Conservation (phyloP, 2,888 invertebrate genomes). For the Plebejus melissa region DNA sequence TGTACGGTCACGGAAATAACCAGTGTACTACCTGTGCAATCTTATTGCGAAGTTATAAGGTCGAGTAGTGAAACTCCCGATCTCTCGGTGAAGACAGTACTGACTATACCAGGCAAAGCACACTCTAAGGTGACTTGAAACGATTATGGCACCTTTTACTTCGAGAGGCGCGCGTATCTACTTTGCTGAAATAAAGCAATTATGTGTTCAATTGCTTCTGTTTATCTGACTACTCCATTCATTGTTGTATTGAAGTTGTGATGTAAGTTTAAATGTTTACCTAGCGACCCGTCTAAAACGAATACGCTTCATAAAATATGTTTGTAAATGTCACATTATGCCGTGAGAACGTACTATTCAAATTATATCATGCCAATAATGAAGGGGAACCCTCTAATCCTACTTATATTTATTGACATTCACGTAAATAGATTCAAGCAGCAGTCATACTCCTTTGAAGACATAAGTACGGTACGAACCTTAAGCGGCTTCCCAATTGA, state of each 20-base stretch:
- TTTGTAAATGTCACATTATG: too few species aligned
- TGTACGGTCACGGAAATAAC: background rate
- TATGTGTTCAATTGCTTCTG: background rate
- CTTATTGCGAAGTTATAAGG: background rate
- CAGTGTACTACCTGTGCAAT: background rate
- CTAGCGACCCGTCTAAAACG: background rate
- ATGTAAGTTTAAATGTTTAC: background rate
- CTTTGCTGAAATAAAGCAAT: conserved; percentile 22
- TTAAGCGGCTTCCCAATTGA: background rate
- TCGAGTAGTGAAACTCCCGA: background rate
- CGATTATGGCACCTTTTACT: conserved; percentile 40
- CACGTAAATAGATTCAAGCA: background rate
- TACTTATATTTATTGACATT: conserved; percentile 3
- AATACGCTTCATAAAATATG: too few species aligned
- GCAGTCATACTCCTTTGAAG: background rate
- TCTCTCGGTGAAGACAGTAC: background rate
- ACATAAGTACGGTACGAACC: conserved; percentile 3
- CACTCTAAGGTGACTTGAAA: conserved; percentile 47
- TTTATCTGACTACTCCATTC: background rate
- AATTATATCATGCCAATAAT: background rate
- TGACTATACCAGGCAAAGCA: conserved; percentile 47
- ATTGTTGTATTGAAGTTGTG: background rate
- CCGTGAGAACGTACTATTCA: too few species aligned
- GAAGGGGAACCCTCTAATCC: background rate
- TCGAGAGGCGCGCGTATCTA: background rate